Base-by-base conservation (phyloP, 2,888 invertebrate species). In the Andrena chrysosceles region DNA sequence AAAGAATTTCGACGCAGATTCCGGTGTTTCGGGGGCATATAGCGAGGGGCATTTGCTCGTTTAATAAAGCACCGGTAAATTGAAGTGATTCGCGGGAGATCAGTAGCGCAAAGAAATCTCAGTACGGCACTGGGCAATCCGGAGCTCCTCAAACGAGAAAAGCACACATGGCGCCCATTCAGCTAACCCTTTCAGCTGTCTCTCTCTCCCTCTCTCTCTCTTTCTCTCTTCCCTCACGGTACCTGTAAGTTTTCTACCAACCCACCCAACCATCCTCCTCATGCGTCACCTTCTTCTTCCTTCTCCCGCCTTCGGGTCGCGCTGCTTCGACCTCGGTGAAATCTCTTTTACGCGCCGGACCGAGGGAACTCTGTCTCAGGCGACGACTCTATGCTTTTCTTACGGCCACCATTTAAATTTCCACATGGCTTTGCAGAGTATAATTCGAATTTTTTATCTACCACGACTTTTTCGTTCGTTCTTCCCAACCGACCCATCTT, bases 81-180 rank as follows among this genome's bases (percentile, higher is more conserved):
- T 81, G 79, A 73, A 56, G 72, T 42, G 62, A 64, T 59, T 79
- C 63, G 72, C 42, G 29, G 26, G 62, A 54, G 63, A 49, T 49
- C 73, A 66, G 71, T 35, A 77, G 62, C 54, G 70, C 60, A 67
- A 42, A 60, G 70, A 63, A 76, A 81, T 79, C 74, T 74, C 63
- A n/a, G 73, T 85, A 85, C 87, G 75, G 81, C 76, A 87, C 87
- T 87, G 85, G 84, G 76, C 85, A 89, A 91, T 90, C 87, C 89
- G 87, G 89, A 77, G 90, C 90, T 91, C 89, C 91, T 90, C 91
- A 90, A 92, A 91, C 92, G 90, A 91, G 91, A 89, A 92, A 91
- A 91, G 91, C 91, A 91, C 91, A 92, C 91, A 90, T 90, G 90
- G 88, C 88, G 89, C 86, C 91, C 92, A 92, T 92, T 92, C 91